Base-by-base conservation (phyloP, 2,888 invertebrate genomes). In the Mechanitis messenoides region DNA sequence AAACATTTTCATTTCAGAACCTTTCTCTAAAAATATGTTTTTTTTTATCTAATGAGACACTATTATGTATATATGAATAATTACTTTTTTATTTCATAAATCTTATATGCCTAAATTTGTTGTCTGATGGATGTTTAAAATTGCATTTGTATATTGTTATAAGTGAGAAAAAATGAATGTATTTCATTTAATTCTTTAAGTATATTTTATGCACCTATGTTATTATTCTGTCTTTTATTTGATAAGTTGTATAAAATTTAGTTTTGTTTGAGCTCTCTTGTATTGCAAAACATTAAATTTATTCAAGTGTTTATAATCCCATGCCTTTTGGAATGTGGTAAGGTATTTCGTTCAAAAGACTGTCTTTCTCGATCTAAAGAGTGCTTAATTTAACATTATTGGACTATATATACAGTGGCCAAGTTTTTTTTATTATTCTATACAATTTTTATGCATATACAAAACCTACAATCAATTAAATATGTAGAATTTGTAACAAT, bases 361-460 rank as follows among this genome's bases (percentile, higher is more conserved):
- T 53, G 58, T 54, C 33, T 53, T 33, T 47, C 50, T 46, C 33
- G 53, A 33, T 45, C 55, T 33, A 56, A 56, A 35, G 58, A 60
- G 56, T 58, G 56, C 53, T 55, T 62, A 35, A 56, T 46, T 55
- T 65, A 54, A 58, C 59, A 60, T 28, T 62, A 64, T 67, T 70
- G 70, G 68, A 71, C 69, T 69, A 68, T 62, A 60, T 62, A 70
- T 64, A 67, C 79, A 80, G 83, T 78, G 84, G 88, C 89, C 87
- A 88, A 87, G 73, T 83, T 88, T 85, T 75, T 87, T 81, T 45
- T 76, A 84, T 81, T 82, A 82, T 79, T 77, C 72, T 87, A 84
- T 88, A 87, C 86, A 84, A 77, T 85, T 87, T 87, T 83, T 87
- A 87, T 84, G 85, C 83, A 80, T 88, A 85, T 88, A 87, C 84